Conservation (phyloP, 1,140 invertebrate species). For the Platyscapa corneri region DNA sequence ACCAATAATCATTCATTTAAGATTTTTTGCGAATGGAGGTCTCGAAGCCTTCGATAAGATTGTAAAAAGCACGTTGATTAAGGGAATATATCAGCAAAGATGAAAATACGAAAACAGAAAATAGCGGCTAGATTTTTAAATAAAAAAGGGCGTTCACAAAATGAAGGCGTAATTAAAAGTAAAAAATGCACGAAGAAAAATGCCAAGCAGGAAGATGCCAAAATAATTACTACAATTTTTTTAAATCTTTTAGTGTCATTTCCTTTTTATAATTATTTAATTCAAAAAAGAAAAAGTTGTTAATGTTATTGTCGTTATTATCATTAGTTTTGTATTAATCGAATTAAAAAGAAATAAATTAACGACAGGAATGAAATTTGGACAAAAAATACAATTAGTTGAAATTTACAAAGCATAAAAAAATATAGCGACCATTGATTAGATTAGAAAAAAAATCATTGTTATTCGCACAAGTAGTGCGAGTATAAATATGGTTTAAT, state of each 20-base stretch:
- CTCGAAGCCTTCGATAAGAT: not conserved
- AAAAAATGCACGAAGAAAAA: not conserved
- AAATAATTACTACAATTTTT: too few species aligned
- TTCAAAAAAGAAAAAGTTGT: too few species aligned
- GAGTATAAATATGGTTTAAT: too few species aligned
- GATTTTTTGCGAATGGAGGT: constrained; percentile 12
- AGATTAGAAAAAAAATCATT: not conserved
- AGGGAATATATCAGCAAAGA: constrained; percentile 1
- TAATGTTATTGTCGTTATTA: too few species aligned
- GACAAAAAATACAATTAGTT: not conserved
- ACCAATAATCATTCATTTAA: constrained; percentile 28
- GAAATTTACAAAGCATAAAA: not conserved
- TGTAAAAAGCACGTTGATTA: not conserved
- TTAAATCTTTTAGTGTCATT: too few species aligned
- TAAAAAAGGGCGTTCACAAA: not conserved
- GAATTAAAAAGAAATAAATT: too few species aligned
- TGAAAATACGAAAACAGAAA: not conserved
- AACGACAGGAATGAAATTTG: not conserved
- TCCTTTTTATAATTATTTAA: too few species aligned
- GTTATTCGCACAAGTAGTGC: too few species aligned
- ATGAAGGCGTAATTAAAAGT: not conserved
- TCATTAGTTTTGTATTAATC: too few species aligned
- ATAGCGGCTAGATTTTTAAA: not conserved
- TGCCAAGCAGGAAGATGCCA: not conserved
- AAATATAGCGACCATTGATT: not conserved